These are phyloP conservation scores for Phaethornis superciliosus DNA, from an alignment of 2,113 vertebrate species.

Conservation along the genomic window DNA sequence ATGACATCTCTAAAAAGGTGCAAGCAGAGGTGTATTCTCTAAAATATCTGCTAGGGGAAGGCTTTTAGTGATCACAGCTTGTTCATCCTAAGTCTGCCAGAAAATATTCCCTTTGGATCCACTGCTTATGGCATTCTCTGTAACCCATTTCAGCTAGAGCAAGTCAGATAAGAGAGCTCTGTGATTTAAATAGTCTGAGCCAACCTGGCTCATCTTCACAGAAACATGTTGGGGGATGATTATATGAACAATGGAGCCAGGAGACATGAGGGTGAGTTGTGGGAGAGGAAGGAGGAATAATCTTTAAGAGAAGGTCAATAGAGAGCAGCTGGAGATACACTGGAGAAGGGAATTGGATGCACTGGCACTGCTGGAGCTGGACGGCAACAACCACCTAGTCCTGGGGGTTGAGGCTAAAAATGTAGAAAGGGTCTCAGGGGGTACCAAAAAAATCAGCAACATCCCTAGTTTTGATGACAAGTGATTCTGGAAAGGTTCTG, in stretches of 20 bases:
- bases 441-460: fast-evolving
- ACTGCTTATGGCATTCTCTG: neutral
- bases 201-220: neutral
- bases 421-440: neutral
- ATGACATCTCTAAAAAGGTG: neutral
- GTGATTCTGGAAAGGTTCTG: neutral
- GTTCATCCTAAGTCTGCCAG: neutral
- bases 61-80: neutral
- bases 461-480: neutral
- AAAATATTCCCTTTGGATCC: neutral
- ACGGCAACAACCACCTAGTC: neutral
- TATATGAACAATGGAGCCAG: neutral
- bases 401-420: neutral
- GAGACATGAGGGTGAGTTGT: neutral
- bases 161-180: neutral
- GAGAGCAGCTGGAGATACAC: neutral
- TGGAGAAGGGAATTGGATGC: neutral
- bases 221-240: neutral
- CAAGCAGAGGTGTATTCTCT: neutral
- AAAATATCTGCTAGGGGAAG: neutral
- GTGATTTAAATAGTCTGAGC: neutral
- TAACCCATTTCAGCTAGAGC: neutral
- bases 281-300: neutral
- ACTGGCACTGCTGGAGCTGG: neutral
- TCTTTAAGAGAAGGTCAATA: neutral